Evolutionary conservation across 2,797 vertebrate genomes (phyloP).

Genomic region (Myripristis jacobus): DNA sequence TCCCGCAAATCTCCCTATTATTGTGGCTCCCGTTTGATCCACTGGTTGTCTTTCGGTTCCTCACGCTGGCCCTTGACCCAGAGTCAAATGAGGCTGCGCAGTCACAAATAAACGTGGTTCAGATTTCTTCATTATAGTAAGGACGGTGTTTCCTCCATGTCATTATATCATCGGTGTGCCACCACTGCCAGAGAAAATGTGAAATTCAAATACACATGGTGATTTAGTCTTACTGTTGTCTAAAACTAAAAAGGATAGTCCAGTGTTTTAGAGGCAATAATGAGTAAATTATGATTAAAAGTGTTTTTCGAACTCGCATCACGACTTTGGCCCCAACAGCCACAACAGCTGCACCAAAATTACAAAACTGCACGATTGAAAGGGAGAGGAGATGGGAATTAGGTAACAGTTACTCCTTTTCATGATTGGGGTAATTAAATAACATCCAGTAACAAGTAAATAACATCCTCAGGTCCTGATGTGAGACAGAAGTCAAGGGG

Average conservation of each 20-base stretch:
- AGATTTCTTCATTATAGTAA: background rate
- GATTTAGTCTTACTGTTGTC: too few relatives aligned
- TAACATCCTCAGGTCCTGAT: conserved; percentile 26
- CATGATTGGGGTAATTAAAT: conserved; percentile 13
- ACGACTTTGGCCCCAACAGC: too few relatives aligned
- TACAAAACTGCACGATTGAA: conserved; percentile 4
- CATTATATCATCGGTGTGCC: too few relatives aligned
- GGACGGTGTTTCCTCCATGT: too few relatives aligned
- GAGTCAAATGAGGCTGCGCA: background rate
- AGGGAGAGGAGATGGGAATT: background rate
- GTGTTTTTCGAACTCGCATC: too few relatives aligned
- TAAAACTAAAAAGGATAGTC: too few relatives aligned
- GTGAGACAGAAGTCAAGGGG: conserved; percentile 12
- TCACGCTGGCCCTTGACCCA: background rate
- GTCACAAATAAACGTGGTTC: background rate
- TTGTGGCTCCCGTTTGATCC: background rate
- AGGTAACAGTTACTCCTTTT: conserved; percentile 1
- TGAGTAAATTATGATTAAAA: too few relatives aligned
- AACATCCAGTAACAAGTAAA: conserved; percentile 34
- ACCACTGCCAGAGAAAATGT: too few relatives aligned
- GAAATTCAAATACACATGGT: too few relatives aligned
- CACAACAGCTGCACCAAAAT: too few relatives aligned
- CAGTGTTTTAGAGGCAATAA: too few relatives aligned
- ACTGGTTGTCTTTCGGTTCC: background rate
- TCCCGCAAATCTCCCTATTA: background rate